A percentile compares a stretch with the other conserved stretches of the same genome.
These are phyloP conservation scores for Lasioglossum leucozonium DNA, from an alignment of 2,888 invertebrate species.

Conservation along the genomic window DNA sequence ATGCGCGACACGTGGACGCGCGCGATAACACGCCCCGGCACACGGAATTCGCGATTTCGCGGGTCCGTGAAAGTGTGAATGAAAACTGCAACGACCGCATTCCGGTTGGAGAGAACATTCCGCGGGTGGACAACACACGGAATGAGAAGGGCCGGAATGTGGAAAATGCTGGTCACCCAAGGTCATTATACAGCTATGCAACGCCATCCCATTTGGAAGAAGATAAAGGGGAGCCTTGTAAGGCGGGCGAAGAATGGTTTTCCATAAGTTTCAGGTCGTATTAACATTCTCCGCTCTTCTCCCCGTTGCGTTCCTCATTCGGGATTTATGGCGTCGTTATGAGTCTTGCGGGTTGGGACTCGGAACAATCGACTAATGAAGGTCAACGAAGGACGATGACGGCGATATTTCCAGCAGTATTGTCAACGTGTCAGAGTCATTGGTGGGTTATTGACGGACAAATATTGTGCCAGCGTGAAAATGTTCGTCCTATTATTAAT, in stretches of 20 bases:
- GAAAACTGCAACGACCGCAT: conserved; percentile 1
- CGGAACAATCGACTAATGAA: neutral
- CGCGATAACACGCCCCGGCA: conserved; percentile 19
- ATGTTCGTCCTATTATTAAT: neutral
- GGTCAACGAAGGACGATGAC: neutral
- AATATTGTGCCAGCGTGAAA: neutral
- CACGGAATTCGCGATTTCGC: conserved; percentile 33
- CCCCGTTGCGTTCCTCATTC: neutral
- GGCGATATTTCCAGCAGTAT: neutral
- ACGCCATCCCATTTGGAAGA: neutral
- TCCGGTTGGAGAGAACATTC: neutral
- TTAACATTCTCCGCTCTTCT: neutral
- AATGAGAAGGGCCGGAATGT: neutral
- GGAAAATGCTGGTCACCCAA: conserved; percentile 10
- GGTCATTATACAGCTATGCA: neutral
- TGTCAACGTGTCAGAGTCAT: neutral
- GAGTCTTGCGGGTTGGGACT: neutral
- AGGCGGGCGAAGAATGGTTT: neutral
- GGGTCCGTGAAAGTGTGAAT: neutral
- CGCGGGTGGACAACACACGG: neutral
- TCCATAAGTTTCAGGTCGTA: neutral
- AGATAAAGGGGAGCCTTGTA: neutral
- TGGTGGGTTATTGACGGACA: neutral
- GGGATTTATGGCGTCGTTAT: neutral
- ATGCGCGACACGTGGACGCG: conserved; percentile 40